Base-by-base conservation (phyloP, 1,140 invertebrate species). In the Drosophila grimshawi region DNA sequence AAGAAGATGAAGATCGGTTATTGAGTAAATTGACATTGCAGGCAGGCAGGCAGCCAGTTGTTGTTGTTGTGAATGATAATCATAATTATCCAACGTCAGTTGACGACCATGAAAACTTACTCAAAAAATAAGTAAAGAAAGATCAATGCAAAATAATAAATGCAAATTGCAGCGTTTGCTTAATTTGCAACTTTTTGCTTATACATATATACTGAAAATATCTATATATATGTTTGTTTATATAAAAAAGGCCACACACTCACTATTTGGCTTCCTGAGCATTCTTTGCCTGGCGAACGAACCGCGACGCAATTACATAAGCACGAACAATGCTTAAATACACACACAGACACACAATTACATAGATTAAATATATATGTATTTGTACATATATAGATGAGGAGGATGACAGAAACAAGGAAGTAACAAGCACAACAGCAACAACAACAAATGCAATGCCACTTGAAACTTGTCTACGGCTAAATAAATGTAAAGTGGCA, bases 391-490 rank as follows among this genome's bases (percentile, higher is more conserved):
- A 27, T 57, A 48, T 29, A 5, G 4, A 27, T 37, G 11, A 4
- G 46, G 60, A 56, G 61, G 48, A 76, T 66, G 48, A 67, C 63
- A 61, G 59, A 61, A 78, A 76, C 72, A 78, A 78, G 76, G 76
- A 78, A 78, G 76, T 78, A 74, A 64, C 63, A 57, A 62, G 52
- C 61, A 41, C 55, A 29, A 39, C 37, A 68, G 37, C 59, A 53
- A 53, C 63, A 53, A 53, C 63, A 61, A 59, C 51, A 61, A 70
- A 27, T 64, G 52, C 37, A n/a, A 72, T 65, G 59, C 61, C 63
- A 72, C 46, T 73, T 78, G 71, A 75, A 78, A 78, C 76, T 70
- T 75, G 76, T 75, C 76, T 78, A 69, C 48, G 41, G 46, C 59
- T 10, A 45, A 46, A 48, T 46, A 49, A 46, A 48, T 46, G 27